Evolutionary conservation across 2,797 vertebrate genomes (phyloP).

Genomic region (Pseudochirops corinnae): DNA sequence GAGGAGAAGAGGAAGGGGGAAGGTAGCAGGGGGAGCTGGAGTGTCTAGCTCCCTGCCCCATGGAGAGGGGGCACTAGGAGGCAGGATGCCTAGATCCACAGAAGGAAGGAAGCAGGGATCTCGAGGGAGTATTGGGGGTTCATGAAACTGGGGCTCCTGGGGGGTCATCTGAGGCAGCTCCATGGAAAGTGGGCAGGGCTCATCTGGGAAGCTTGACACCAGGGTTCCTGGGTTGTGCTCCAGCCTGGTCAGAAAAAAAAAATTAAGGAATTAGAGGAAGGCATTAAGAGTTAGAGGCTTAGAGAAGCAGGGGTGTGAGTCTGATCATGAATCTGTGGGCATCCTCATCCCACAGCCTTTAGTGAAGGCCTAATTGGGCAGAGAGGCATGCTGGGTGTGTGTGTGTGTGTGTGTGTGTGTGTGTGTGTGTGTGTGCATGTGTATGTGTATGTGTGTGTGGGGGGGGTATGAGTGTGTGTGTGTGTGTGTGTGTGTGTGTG

Average conservation of each 20-base stretch:
- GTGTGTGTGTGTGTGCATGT: neutral
- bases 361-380: neutral
- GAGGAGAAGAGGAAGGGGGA: conserved; percentile 8
- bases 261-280: neutral
- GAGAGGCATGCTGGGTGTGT: neutral
- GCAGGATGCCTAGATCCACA: neutral
- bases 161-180: neutral
- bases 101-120: neutral
- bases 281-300: neutral
- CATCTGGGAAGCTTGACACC: conserved; percentile 2
- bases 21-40: conserved; percentile 33
- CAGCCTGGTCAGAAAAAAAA: neutral
- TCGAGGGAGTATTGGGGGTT: neutral
- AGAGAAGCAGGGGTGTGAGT: accelerated
- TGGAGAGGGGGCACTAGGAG: neutral
- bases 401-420: neutral
- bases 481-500: neutral
- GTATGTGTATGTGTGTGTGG: neutral
- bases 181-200: neutral
- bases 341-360: accelerated
- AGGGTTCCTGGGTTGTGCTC: conserved; percentile 5
- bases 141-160: neutral
- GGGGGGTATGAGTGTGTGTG: neutral
- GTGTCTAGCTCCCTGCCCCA: neutral
- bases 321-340: neutral